Evolutionary conservation across 37 sponge, comb jelly and placozoan species (phyloP), one percentile per base, ranked within the genome.

Genomic region (Spongilla lacustris): DNA sequence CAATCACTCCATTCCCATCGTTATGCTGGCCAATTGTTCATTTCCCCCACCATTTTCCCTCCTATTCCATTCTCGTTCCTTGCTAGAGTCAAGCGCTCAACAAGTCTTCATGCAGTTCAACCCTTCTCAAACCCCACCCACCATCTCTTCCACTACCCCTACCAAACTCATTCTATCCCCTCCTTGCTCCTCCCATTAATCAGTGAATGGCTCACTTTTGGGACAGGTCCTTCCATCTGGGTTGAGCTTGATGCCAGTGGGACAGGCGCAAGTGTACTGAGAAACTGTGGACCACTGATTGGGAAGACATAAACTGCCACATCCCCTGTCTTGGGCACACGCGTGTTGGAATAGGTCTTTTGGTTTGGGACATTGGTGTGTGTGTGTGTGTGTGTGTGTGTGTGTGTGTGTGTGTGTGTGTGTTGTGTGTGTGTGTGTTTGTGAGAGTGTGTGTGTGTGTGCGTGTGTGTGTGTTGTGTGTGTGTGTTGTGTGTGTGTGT

Each of bases 221-320:
- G 75, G 69, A 58, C 86, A 85, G 19, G 71, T 85, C 46, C 8
- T 46, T 25, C 74, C 77, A 66, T 87, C 75, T 0, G 5, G 17
- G 28, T 23, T 19, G 0, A 78, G 69, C 24, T 19, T 28, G 11
- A 88, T 74, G 25, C 92, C 92, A 35, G 92, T 92, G 31, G 89
- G 67, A 46, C 92, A 92, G 36, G 73, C 49, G 36, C 92, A 92
- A 29, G 80, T 68, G 70, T 50, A 75, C 14, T 82, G 31, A 22
- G 32, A 34, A 4, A 32, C 14, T 9, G 66, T 35, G 68, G 26
- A 36, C 41, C 28, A 46, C 8, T 46, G 46, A 66, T 79, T 69
- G 37, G 82, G 76, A 5, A 92, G 80, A 72, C 92, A 92, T 26
- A 92, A 37, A 80, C 89, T n/a, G 41, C 85, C 79, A 72, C 92